phyloP scores from a whole-genome alignment of 2,797 vertebrate genomes.

The Sebastes elongatus region DNA sequence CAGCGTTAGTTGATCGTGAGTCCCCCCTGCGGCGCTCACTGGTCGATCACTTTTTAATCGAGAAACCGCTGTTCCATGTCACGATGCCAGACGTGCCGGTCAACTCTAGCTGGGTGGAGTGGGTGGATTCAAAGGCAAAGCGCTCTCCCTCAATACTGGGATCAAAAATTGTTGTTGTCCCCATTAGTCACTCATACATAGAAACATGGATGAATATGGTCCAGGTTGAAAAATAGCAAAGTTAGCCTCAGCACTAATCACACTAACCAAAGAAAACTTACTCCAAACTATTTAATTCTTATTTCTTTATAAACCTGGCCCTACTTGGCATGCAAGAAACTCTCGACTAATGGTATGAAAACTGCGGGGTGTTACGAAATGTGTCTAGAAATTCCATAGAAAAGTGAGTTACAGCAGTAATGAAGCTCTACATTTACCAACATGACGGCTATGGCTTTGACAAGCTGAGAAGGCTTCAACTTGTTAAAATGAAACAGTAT shows the following conservation, averaged over 20 bases:
- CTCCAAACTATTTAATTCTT: not conserved
- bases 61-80: not conserved
- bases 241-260: slow-evolving; percentile 3
- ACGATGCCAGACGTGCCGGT: not conserved
- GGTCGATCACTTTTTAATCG: too few relatives aligned
- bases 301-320: slow-evolving; percentile 15
- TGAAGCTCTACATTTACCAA: slow-evolving; percentile 32
- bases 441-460: slow-evolving; percentile 44
- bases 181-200: not conserved
- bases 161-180: not conserved
- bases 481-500: not conserved
- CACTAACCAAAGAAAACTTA: slow-evolving; percentile 36
- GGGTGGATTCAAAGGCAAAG: not conserved
- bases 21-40: too few relatives aligned
- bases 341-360: not conserved
- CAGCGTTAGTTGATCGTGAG: too few relatives aligned
- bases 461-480: slow-evolving; percentile 5
- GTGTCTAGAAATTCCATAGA: slow-evolving; percentile 56
- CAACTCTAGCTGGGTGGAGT: not conserved
- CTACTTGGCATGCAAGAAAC: slow-evolving; percentile 49
- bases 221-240: not conserved
- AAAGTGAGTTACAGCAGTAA: slow-evolving; percentile 46
- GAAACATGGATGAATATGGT: not conserved
- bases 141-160: not conserved
- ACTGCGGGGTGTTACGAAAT: slow-evolving; percentile 31